A percentile compares a stretch with the other conserved stretches of the same genome.
phyloP scores from a whole-genome alignment of 2,113 vertebrate species.

The Dolichallabes microphthalmus region DNA sequence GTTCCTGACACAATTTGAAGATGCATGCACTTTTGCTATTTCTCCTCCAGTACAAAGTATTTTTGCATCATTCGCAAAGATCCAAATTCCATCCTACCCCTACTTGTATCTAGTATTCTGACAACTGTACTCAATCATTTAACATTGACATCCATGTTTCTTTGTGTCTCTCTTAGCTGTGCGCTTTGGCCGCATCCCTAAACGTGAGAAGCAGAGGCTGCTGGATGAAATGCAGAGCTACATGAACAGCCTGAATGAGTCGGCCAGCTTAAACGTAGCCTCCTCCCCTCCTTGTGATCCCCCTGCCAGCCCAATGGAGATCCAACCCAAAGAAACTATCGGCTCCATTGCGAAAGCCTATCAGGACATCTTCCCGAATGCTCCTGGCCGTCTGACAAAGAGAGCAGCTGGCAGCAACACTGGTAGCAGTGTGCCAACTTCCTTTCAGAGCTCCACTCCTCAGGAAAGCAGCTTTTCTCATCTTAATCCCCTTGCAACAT shows the following conservation, averaged over 20 bases:
- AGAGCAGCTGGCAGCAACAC: conserved; percentile 52
- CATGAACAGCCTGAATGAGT: conserved; percentile 79
- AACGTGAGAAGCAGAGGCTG: conserved; percentile 79
- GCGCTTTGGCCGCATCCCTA: conserved; percentile 79
- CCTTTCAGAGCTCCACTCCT: conserved; percentile 53
- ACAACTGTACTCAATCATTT: neutral
- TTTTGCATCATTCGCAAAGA: neutral
- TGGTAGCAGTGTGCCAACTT: conserved; percentile 50
- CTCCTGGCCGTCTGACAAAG: conserved; percentile 62
- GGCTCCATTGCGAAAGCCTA: conserved; percentile 74
- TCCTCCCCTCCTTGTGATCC: conserved; percentile 55
- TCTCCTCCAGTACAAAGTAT: neutral
- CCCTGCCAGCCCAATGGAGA: conserved; percentile 58
- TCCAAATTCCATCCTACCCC: neutral
- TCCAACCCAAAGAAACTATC: conserved; percentile 71
- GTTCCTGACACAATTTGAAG: neutral
- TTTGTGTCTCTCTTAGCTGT: conserved; percentile 68
- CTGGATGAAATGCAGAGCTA: conserved; percentile 81
- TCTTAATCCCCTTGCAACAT: conserved; percentile 50
- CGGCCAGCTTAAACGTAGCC: conserved; percentile 65
- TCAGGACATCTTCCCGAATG: conserved; percentile 68
- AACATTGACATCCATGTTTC: neutral
- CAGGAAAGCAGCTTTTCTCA: conserved; percentile 63
- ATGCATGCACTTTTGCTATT: neutral
- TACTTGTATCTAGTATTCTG: neutral